phyloP scores from a whole-genome alignment of 2,888 invertebrate genomes.

The Acholoe squamosa region DNA sequence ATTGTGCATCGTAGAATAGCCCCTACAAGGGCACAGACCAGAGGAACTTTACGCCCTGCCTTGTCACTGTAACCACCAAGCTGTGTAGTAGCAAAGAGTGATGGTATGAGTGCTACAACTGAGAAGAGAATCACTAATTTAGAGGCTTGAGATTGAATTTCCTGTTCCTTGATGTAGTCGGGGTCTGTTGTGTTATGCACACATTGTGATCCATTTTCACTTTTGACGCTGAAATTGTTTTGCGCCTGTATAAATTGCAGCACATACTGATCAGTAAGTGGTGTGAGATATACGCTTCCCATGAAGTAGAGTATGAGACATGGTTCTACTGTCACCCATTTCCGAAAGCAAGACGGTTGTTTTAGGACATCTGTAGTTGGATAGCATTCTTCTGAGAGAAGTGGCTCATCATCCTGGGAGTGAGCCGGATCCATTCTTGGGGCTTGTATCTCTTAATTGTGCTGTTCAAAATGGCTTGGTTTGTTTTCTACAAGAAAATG shows the following conservation, averaged over 20 bases:
- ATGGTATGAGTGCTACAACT: neutral
- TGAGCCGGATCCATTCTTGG: too few species aligned
- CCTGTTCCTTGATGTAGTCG: neutral
- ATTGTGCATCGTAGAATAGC: neutral
- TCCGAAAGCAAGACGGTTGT: neutral
- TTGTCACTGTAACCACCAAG: constrained; percentile 57
- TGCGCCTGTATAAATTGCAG: too few species aligned
- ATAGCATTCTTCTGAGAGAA: too few species aligned
- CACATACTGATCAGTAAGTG: too few species aligned
- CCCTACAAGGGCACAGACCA: neutral
- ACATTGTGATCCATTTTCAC: neutral
- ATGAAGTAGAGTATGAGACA: too few species aligned
- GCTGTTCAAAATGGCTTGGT: neutral
- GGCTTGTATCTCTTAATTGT: neutral
- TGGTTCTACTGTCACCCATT: too few species aligned
- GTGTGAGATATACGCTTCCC: too few species aligned
- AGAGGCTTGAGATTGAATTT: neutral
- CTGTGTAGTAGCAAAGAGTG: neutral
- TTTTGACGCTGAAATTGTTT: too few species aligned
- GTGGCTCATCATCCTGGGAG: too few species aligned
- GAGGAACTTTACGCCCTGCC: constrained; percentile 37
- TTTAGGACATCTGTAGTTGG: too few species aligned
- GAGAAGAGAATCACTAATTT: constrained; percentile 1
- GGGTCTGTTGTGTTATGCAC: constrained; percentile 17
- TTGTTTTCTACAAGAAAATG: too few species aligned